Percentiles rank a stretch among this genome's conserved stretches.
These are phyloP conservation scores for Agrotis clavis DNA, from an alignment of 2,888 invertebrate genomes.

Conservation along the genomic window DNA sequence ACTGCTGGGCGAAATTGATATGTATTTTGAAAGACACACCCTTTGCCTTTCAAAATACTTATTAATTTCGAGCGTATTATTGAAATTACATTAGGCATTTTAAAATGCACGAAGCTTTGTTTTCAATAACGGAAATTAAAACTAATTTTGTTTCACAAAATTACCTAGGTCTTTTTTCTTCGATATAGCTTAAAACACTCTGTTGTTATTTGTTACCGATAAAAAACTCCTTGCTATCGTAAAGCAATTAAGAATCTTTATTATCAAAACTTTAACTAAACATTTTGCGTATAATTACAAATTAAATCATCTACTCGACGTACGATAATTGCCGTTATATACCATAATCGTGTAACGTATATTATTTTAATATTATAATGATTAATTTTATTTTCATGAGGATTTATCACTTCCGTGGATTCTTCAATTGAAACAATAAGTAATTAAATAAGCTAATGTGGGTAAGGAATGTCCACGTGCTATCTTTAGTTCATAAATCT, in stretches of 20 bases:
- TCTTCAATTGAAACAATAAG: constrained; percentile 72
- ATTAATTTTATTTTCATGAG: constrained; percentile 60
- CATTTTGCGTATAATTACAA: constrained; percentile 33
- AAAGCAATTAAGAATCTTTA: constrained; percentile 10
- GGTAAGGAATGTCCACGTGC: constrained; percentile 68
- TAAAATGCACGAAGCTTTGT: too few relatives aligned
- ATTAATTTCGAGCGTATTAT: too few relatives aligned
- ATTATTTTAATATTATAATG: constrained; percentile 59
- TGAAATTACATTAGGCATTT: too few relatives aligned
- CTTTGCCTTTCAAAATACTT: too few relatives aligned
- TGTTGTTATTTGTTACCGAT: background rate
- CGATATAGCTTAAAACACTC: too few relatives aligned
- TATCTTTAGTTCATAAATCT: constrained; percentile 56
- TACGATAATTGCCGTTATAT: constrained; percentile 62
- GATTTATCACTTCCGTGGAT: constrained; percentile 70
- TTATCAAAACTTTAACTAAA: constrained; percentile 25
- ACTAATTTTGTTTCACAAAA: too few relatives aligned
- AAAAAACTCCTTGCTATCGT: constrained; percentile 3
- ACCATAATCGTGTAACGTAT: constrained; percentile 38
- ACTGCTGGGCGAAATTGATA: too few relatives aligned
- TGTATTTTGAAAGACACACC: too few relatives aligned
- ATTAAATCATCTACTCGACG: constrained; percentile 43
- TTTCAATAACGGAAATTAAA: too few relatives aligned
- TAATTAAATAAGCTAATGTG: constrained; percentile 72
- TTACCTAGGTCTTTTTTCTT: too few relatives aligned